These are phyloP conservation scores for Lamellibrachia columna DNA, from an alignment of 2,888 invertebrate genomes.

Conservation along the genomic window DNA sequence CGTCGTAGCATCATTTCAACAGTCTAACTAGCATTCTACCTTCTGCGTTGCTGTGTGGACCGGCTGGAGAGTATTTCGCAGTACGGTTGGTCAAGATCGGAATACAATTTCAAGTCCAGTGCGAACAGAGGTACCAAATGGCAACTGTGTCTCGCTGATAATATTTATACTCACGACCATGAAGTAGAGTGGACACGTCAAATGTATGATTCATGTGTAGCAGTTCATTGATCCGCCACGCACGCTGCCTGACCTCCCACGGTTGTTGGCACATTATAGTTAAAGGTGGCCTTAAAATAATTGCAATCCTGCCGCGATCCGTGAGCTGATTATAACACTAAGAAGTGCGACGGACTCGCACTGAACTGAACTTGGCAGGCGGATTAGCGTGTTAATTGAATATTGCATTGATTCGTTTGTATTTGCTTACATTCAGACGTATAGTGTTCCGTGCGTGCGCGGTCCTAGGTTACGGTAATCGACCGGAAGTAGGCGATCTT, in stretches of 20 bases:
- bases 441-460: neutral
- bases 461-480: neutral
- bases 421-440: neutral
- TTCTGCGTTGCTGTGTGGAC: too few species aligned
- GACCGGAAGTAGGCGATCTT: neutral
- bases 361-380: constrained; percentile 1
- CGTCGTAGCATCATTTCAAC: too few species aligned
- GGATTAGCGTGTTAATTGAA: constrained; percentile 1
- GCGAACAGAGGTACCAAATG: neutral
- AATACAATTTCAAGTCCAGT: too few species aligned
- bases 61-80: too few species aligned
- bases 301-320: neutral
- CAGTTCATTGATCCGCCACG: neutral
- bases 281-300: neutral
- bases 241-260: neutral
- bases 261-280: neutral
- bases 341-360: neutral
- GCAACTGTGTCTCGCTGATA: neutral
- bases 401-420: neutral
- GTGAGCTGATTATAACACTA: neutral
- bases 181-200: neutral
- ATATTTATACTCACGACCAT: neutral
- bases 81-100: too few species aligned
- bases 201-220: neutral
- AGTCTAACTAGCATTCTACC: too few species aligned